Base-by-base conservation (phyloP, 2,113 vertebrate species). In the Nipponia nippon region DNA sequence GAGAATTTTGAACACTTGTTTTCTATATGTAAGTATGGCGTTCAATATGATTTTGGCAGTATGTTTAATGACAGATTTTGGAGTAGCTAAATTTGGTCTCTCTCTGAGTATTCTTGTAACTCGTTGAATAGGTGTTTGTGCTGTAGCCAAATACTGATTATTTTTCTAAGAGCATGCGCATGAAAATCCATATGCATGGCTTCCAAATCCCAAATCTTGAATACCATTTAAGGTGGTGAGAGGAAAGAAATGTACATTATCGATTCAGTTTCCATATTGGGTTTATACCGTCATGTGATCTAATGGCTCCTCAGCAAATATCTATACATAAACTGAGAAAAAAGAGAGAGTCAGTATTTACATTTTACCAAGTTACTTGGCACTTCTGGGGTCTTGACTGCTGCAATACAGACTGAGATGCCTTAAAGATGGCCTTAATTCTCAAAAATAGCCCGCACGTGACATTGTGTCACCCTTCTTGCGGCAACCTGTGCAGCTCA, bases 51-150 rank as follows among this genome's bases (percentile, higher is more conserved):
- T 95, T 95, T 97, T 93, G 94, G 87, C 91, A 97, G 94, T 78
- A 94, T 89, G 95, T 61, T 96, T 95, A 93, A 93, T 91, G 94
- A 90, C 96, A 97, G 91, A 93, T 96, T 97, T 97, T 97, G 65
- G 89, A 95, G 88, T 69, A 92, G 75, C 80, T 97, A 96, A 90
- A 90, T 97, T 94, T 97, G 90, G 91, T 95, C 79, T 97, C 82
- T 85, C 84, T 95, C 71, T 71, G 90, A 95, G 83, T 94, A 91
- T 97, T 97, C 95, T 92, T 91, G 70, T 72, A 93, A 89, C 65
- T 95, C 20, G 1, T 69, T 91, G 93, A 96, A 97, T 95, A 97
- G 96, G 87, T 97, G 72, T 90, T 95, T 97, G 89, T 91, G 78
- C 91, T 87, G 70, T 76, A 89, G 89, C 94, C 91, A 97, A 94